Base-by-base conservation (phyloP, 53 echinoderm and acorn worm genomes). In the Pentamera pediparva region DNA sequence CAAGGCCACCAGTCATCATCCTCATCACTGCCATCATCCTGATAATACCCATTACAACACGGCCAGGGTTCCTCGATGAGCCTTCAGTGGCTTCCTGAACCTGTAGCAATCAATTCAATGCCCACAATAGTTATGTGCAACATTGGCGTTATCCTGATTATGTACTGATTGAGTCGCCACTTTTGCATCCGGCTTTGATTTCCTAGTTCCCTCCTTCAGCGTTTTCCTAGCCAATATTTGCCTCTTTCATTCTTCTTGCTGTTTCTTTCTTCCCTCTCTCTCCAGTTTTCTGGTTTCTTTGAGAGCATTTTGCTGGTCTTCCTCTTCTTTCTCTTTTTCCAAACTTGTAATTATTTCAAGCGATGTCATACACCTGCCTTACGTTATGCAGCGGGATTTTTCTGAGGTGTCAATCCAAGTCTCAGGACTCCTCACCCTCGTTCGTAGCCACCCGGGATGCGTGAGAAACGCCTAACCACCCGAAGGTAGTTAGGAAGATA, bases 341-440 rank as follows among this genome's bases (percentile, higher is more conserved):
- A 64, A 37, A n/a, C 38, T 24, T 37, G 36, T 13, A 22, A 64
- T 64, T 35, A 64, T 37, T 37, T 64, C 64, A 13, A 22, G 21
- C 21, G 64, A 64, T 37, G 64, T 64, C 41, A 39, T 64, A 38
- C 64, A 22, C 38, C 64, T 64, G 64, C 64, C 25, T 19, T 63
- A 24, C 12, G 22, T 63, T 36, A 63, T 37, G n/a, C 39, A 20
- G 35, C 64, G 35, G 18, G 64, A 64, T 26, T 39, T 64, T 37
- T 64, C 26, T 11, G 64, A n/a, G 3, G 64, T 37, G 3, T 64
- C 39, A 20, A 39, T 10, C 19, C 36, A n/a, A n/a, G n/a, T n/a
- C n/a, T n/a, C n/a, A n/a, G n/a, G n/a, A n/a, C n/a, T n/a, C n/a
- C n/a, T n/a, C n/a, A n/a, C n/a, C n/a, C n/a, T n/a, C n/a, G n/a